phyloP scores from a whole-genome alignment of 2,797 vertebrate species.

The Chelmon rostratus region DNA sequence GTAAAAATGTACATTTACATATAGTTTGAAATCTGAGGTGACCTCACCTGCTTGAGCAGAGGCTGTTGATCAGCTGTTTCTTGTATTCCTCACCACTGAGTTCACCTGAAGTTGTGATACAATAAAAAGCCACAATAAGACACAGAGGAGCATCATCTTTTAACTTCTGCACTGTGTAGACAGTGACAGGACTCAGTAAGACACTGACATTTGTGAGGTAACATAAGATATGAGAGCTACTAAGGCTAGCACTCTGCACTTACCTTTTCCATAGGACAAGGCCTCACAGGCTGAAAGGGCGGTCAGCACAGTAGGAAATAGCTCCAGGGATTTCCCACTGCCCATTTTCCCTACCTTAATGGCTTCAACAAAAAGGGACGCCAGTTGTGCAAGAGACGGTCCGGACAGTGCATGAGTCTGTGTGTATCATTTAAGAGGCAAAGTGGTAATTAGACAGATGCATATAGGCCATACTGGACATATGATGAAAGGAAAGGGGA shows the following conservation, averaged over 20 bases:
- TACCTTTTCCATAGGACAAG: slow-evolving; percentile 93
- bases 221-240: background rate
- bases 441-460: slow-evolving; percentile 15
- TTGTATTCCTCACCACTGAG: slow-evolving; percentile 95
- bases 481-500: background rate
- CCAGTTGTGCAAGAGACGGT: slow-evolving; percentile 87
- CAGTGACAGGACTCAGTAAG: background rate
- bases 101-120: slow-evolving; percentile 86
- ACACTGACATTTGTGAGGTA: background rate
- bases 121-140: slow-evolving; percentile 1
- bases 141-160: background rate
- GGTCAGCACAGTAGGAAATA: slow-evolving; percentile 94
- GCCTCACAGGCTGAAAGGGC: slow-evolving; percentile 89
- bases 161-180: background rate
- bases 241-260: background rate
- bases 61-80: slow-evolving; percentile 94
- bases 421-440: slow-evolving; percentile 11
- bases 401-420: slow-evolving; percentile 91
- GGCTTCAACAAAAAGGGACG: slow-evolving; percentile 89
- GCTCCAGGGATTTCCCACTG: slow-evolving; percentile 94
- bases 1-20: background rate
- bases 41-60: slow-evolving; percentile 93
- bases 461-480: background rate
- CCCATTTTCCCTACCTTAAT: slow-evolving; percentile 89
- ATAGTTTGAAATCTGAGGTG: background rate